phyloP scores from a whole-genome alignment of 1,140 invertebrate genomes.

The Asbolus verrucosus region DNA sequence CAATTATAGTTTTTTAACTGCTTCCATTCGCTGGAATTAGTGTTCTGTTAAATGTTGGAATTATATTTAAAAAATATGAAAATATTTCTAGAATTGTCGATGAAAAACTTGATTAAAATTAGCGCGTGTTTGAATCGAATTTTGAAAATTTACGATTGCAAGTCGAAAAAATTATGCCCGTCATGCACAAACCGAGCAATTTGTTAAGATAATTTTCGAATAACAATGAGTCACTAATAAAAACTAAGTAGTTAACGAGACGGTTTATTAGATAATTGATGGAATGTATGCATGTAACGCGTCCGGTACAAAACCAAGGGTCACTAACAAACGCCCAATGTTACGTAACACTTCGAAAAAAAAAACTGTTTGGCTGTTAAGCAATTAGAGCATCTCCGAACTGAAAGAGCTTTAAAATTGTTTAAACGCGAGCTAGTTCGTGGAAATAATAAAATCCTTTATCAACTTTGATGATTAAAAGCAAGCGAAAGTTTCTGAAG shows the following conservation, averaged over 20 bases:
- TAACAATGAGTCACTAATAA: slow-evolving; percentile 41
- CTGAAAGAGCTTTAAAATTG: not conserved
- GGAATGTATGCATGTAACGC: not conserved
- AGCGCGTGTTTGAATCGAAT: no score
- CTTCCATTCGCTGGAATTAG: no score
- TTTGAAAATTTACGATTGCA: no score
- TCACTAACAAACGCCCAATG: slow-evolving; percentile 16
- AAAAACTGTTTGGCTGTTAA: slow-evolving; percentile 8
- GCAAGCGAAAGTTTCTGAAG: not conserved
- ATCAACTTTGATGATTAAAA: not conserved
- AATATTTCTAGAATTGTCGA: no score
- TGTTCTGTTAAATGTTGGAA: no score
- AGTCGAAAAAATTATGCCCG: no score
- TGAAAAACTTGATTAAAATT: no score
- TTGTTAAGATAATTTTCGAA: slow-evolving; percentile 7
- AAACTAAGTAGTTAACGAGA: slow-evolving; percentile 13
- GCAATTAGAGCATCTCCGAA: not conserved
- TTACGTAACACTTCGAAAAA: slow-evolving; percentile 30
- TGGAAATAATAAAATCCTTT: not conserved
- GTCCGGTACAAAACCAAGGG: slow-evolving; percentile 10
- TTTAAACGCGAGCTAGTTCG: not conserved
- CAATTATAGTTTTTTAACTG: no score
- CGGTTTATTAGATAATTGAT: slow-evolving; percentile 37
- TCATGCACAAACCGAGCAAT: no score
- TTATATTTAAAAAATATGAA: no score